Evolutionary conservation across 2,113 vertebrate genomes (phyloP).

Genomic region (Tichodroma muraria): DNA sequence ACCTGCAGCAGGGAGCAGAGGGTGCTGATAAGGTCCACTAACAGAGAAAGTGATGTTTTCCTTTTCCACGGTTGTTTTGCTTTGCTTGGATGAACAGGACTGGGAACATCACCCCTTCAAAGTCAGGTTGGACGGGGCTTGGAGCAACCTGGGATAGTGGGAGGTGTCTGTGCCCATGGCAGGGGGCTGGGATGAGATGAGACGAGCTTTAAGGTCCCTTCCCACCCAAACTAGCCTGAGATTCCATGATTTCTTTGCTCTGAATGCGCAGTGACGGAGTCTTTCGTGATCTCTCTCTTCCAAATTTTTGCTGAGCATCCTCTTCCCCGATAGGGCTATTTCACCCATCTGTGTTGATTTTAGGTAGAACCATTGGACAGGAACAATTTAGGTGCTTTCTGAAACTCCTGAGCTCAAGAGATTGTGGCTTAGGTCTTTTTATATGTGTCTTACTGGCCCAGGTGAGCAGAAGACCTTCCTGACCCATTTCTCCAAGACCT

Average conservation of each 20-base stretch:
- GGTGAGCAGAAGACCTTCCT: background rate
- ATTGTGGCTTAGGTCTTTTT: background rate
- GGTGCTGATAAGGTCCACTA: background rate
- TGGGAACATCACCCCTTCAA: background rate
- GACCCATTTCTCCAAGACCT: background rate
- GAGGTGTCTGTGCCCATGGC: fast-evolving
- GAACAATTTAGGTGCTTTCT: background rate
- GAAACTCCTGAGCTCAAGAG: background rate
- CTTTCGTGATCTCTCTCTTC: background rate
- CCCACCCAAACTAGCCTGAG: background rate
- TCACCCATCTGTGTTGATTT: background rate
- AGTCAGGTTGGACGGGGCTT: background rate
- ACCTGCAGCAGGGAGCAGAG: background rate
- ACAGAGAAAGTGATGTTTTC: background rate
- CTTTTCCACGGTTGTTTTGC: background rate
- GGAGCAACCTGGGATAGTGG: background rate
- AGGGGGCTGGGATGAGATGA: background rate
- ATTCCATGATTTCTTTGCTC: background rate
- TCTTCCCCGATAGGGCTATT: background rate
- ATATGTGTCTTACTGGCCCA: background rate
- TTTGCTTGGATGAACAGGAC: background rate
- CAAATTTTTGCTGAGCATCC: background rate
- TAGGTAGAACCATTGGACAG: background rate
- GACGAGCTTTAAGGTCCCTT: background rate
- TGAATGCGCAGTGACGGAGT: background rate